Conservation (phyloP, 2,797 vertebrate species). For the Lithobates sylvaticus region DNA sequence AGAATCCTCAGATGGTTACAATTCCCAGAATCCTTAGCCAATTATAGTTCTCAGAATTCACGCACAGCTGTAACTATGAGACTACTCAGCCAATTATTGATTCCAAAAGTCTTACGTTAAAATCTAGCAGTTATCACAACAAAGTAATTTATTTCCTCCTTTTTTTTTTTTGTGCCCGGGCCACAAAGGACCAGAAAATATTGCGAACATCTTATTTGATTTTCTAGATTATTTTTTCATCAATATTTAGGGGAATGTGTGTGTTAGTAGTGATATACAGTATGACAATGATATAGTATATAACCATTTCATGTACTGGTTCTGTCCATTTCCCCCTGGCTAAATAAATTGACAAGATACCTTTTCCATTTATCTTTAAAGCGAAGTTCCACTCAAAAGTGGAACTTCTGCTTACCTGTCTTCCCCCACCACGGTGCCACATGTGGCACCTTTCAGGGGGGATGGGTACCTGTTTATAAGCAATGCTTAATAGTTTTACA, state of each 20-base stretch:
- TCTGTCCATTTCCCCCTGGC: no score
- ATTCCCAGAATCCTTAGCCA: neutral
- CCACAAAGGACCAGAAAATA: neutral
- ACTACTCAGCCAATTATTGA: neutral
- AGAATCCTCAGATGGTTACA: neutral
- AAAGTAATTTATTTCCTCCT: neutral
- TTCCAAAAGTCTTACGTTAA: neutral
- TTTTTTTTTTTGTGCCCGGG: neutral
- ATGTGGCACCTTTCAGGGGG: no score
- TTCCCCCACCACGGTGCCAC: no score
- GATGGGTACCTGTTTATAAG: no score
- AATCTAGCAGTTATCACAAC: neutral
- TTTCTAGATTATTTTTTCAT: neutral
- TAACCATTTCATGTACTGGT: no score
- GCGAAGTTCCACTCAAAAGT: no score
- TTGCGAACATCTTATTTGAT: neutral
- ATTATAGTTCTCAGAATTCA: slow-evolving; percentile 4
- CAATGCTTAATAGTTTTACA: no score
- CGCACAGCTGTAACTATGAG: slow-evolving; percentile 5
- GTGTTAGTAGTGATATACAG: no score
- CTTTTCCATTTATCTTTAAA: no score
- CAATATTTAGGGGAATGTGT: neutral
- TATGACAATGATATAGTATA: no score
- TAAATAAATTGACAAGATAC: no score
- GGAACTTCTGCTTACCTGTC: no score